Base-by-base conservation (phyloP, 2,113 vertebrate genomes). In the Trinectes maculatus region DNA sequence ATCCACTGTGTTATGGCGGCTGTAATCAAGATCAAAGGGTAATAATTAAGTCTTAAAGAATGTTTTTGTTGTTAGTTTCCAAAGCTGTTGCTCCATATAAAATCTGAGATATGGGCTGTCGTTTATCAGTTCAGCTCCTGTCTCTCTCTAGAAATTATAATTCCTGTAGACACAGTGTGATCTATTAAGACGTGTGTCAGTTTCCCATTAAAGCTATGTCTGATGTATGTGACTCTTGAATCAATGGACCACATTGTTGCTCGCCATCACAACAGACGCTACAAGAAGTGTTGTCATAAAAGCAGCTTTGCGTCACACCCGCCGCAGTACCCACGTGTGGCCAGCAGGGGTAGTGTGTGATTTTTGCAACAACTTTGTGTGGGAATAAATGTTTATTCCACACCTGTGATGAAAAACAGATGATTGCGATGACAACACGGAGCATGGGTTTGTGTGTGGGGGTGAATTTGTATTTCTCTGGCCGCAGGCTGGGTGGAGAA, bases 291-390 rank as follows among this genome's bases (percentile, higher is more conserved):
- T 39, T 22, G 1, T 46, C 1, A 44, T 34, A 40, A 33, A 51
- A 12, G 21, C 21, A 28, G 15, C 26, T 74, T 63, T 79, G 48
- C 53, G 22, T 29, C 16, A 43, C 16, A 11, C 55, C 37, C 59
- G 52, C 53, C 55, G 75, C 61, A 79, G 24, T 66, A 13, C 7
- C 19, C 25, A 54, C 28, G 13, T 8, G 25, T 74, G 83, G 34
- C 83, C 88, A 80, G 39, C 71, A 62, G 88, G 86, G 87, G 83
- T 28, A 46, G 71, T 85, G 77, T 80, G 54, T 77, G 82, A 65
- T 73, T 77, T n/a, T 82, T 66, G 46, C 33, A 76, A 55, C 68
- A 74, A 84, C 70, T 84, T 86, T 54, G 49, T 54, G 49, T 19
- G 61, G 39, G 18, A 19, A 16, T 43, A 2, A 39, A 33, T 29